Base-by-base conservation (phyloP, 2,888 invertebrate species). In the Uloborus plumipes region DNA sequence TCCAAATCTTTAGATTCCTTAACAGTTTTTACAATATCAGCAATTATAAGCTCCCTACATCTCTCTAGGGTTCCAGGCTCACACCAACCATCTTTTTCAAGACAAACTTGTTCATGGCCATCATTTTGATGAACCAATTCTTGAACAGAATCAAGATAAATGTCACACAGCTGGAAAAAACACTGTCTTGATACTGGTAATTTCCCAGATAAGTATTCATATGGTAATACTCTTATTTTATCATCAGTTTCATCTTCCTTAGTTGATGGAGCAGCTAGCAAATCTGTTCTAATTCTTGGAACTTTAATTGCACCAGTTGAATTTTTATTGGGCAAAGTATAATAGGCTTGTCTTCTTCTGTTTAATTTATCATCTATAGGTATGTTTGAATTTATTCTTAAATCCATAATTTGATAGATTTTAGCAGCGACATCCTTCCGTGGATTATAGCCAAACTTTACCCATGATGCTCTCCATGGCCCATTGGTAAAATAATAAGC, bases 381-480 rank as follows among this genome's bases (percentile, higher is more conserved):
- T 26, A 81, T 75, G 31, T 62, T 65, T 4, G 80, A 65, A 20
- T 74, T 70, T 16, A 81, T 81, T 16, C 90, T 86, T 88, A 94
- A 96, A 89, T 98, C 97, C 81, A 98, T 90, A 2, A 94, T 94
- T 90, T 99, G 99, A 88, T 95, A 98, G 72, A 93, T 92, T 86
- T 95, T 93, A 1, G 97, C 92, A 1, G 90, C 90, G 6, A 94
- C 93, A 85, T 95, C 93, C 86, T 92, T 93, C 39, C 95, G 91
- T 0, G 99, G 98, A 90, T 99, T 97, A 88, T 95, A 98, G 0
- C 98, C 98, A 72, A 83, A 86, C 86, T 91, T 92, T 0, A 96
- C 93, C 95, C 98, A 99, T 88, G 95, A 92, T 72, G 93, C 92
- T 85, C 97, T 91, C 97, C 98, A 99, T 0, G 98, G 99, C 0